Evolutionary conservation across 2,113 vertebrate genomes (phyloP).

Genomic region (Passer domesticus): DNA sequence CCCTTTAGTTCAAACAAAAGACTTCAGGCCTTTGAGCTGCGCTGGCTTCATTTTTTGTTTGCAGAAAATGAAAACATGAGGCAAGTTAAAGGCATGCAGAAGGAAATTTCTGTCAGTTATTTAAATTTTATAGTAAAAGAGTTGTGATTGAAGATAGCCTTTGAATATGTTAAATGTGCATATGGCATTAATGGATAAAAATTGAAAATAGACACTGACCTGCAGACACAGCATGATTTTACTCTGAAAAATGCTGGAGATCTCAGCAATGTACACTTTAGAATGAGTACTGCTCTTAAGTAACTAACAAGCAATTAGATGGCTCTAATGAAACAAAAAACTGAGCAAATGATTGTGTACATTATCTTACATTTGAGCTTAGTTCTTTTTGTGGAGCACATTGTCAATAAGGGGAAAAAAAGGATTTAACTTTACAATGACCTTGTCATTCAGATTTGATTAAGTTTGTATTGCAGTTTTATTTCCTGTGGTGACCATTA

Average conservation of each 20-base stretch:
- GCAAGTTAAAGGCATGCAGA: neutral
- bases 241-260: neutral
- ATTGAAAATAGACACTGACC: neutral
- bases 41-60: neutral
- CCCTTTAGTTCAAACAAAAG: slow-evolving; percentile 15
- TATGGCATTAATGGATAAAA: neutral
- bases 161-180: neutral
- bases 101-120: neutral
- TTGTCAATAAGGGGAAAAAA: neutral
- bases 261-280: neutral
- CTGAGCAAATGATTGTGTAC: neutral
- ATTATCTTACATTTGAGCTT: slow-evolving; percentile 21
- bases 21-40: neutral
- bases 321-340: slow-evolving; percentile 31
- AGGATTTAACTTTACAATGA: slow-evolving; percentile 64
- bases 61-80: neutral
- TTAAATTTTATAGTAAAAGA: neutral
- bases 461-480: slow-evolving; percentile 54
- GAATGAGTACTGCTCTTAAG: slow-evolving; percentile 15
- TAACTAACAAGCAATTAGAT: slow-evolving; percentile 56
- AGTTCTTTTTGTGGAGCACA: slow-evolving; percentile 8
- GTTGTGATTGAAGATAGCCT: neutral
- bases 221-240: neutral
- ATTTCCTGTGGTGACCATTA: slow-evolving; percentile 62
- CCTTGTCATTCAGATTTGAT: slow-evolving; percentile 69